Percentiles rank a stretch among this genome's conserved stretches.
Evolutionary conservation across 2,888 invertebrate genomes (phyloP).

Genomic region (Neocrepidodera transversa): DNA sequence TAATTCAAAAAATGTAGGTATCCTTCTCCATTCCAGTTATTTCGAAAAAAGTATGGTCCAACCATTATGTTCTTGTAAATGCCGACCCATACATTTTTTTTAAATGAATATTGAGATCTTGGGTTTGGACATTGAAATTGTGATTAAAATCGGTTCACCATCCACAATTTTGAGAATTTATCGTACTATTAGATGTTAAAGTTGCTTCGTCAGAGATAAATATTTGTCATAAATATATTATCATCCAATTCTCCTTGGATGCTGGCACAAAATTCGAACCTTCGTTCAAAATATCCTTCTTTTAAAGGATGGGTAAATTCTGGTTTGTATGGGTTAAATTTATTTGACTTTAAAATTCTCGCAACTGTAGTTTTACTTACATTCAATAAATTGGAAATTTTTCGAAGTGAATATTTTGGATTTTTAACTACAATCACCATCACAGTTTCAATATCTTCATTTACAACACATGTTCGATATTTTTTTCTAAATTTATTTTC

Average conservation of each 20-base stretch:
- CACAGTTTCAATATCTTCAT: too few relatives aligned
- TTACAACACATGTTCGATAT: too few relatives aligned
- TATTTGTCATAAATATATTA: background rate
- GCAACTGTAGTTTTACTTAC: background rate
- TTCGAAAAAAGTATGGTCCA: constrained; percentile 5
- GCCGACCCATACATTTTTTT: background rate
- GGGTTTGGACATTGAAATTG: constrained; percentile 3
- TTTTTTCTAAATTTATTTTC: too few relatives aligned
- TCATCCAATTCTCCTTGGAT: constrained; percentile 13
- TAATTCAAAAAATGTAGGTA: background rate
- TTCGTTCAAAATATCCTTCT: constrained; percentile 4
- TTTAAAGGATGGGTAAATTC: background rate
- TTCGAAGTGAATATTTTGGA: too few relatives aligned
- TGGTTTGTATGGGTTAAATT: constrained; percentile 3
- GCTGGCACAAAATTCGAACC: constrained; percentile 4
- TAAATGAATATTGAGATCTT: constrained; percentile 3
- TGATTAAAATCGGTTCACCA: background rate
- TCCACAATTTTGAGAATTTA: background rate
- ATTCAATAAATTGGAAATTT: too few relatives aligned
- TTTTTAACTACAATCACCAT: too few relatives aligned
- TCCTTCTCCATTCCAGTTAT: constrained; percentile 1
- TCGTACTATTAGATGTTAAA: background rate
- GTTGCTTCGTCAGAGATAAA: constrained; percentile 2
- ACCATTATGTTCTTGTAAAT: background rate
- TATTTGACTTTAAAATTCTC: background rate